Evolutionary conservation across 1,140 invertebrate genomes (phyloP), one percentile per base, ranked within the genome.

Genomic region (Chelonus insularis): DNA sequence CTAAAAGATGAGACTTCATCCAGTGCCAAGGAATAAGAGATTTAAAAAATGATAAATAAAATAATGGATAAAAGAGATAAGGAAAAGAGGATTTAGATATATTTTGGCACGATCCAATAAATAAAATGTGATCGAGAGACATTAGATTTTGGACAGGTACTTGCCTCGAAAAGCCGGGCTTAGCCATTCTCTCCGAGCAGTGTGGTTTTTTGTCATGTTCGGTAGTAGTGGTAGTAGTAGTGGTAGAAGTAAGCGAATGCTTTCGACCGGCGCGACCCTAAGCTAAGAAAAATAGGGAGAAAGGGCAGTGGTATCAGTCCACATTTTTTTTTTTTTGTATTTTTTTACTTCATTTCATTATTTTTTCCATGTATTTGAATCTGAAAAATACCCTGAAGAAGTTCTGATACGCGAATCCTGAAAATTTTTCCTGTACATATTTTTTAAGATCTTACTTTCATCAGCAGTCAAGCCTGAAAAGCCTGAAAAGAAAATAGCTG

Each of bases 121-220:
- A 5, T 6, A 20, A 11, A 1, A 29, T 25, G 47, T 12, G 20
- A 50, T 23, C 47, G 51, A 54, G 12, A 36, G 18, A 54, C 0
- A 54, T 60, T 57, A 65, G 54, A 65, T 65, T 65, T 55, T 65
- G 56, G 72, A 75, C 79, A 76, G 70, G 76, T 81, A 82, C 80
- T 82, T 82, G 80, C 80, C 80, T 82, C 72, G 75, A 82, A 77
- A 78, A 78, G 80, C 74, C 71, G 76, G 78, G 71, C 72, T 54
- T 79, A 81, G 78, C 80, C 80, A 60, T 39, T 81, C 77, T 77
- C 77, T 71, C 78, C 79, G 77, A 78, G 77, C 78, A 80, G 76
- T 81, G 79, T 82, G 75, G 72, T 80, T 75, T 78, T 74, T 82
- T 81, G 77, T 81, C 79, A 81, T 81, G 77, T 79, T 78, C 78